Evolutionary conservation across 2,797 vertebrate species (phyloP), one percentile per base, ranked within the genome.

Genomic region (Coreius guichenoti): DNA sequence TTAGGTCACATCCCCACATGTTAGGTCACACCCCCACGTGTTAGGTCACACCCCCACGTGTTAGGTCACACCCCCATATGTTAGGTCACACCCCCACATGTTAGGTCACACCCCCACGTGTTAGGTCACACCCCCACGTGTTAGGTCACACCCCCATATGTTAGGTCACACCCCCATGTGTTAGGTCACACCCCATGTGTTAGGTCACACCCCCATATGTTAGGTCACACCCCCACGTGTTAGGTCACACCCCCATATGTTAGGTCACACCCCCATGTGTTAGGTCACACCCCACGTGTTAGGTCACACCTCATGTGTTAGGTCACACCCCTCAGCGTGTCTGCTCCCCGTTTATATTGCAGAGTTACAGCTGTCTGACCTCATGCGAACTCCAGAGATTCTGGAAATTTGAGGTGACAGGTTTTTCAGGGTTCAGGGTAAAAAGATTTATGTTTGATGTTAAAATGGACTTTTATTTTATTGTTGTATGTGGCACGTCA

Each of bases 61-160:
- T 5, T 29, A 72, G 3, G 9, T 2, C 73, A 54, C 68, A 70
- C 68, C 68, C 21, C 0, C 67, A 43, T 4, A 2, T 14, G 6
- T 4, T 17, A 47, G 43, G 8, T 14, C 70, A 73, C 45, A 49
- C 26, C 70, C 49, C 97, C 61, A 93, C 98, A 94, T 98, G 98
- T 99, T 90, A 21, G 39, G 2, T 29, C 51, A 63, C 67, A 23
- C 26, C 58, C 12, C 0, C 13, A 54, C n/a, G n/a, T 1, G 6
- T 8, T 23, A 33, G 8, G 2, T 9, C 58, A 19, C 26, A 12
- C n/a, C 17, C 17, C 8, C 1, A 2, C 11, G 0, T 19, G 16
- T 19, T 77, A 17, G 4, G 4, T 16, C 33, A 36, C n/a, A 43
- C 56, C 23, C 11, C 96, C 61, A 93, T 97, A 94, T 97, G 97